These are phyloP conservation scores for Hemibagrus wyckioides DNA, from an alignment of 2,113 vertebrate genomes.

Conservation along the genomic window DNA sequence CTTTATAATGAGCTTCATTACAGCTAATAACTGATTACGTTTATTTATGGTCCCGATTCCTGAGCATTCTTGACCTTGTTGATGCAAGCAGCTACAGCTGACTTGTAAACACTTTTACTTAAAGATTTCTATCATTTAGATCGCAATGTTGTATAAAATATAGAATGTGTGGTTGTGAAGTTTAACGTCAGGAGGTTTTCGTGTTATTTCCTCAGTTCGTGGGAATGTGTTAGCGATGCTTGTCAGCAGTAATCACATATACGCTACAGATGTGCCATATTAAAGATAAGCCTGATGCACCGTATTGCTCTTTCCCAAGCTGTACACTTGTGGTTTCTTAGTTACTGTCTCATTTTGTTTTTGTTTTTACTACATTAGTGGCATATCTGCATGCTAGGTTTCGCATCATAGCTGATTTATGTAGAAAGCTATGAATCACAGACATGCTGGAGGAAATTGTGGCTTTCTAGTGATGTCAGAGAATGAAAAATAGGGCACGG, in stretches of 20 bases:
- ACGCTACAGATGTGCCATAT: neutral
- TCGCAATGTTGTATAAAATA: no score
- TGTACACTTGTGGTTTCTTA: neutral
- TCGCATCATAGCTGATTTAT: neutral
- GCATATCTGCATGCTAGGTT: neutral
- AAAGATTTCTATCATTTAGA: no score
- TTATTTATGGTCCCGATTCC: neutral
- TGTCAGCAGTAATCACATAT: neutral
- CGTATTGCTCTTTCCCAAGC: neutral
- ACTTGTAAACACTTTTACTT: no score
- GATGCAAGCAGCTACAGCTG: neutral
- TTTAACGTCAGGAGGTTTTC: neutral
- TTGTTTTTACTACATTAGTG: neutral
- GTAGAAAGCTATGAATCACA: neutral
- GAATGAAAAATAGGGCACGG: neutral
- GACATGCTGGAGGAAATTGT: neutral
- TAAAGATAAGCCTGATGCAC: no score
- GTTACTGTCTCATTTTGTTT: neutral
- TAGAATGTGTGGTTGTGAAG: no score
- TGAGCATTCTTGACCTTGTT: neutral
- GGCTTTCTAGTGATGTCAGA: neutral
- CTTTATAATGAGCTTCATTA: neutral
- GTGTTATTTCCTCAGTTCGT: neutral
- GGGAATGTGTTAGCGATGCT: neutral
- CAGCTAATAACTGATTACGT: neutral